A percentile compares a stretch with the other conserved stretches of the same genome.
These are phyloP conservation scores for Caenorhabditis virilis DNA, from an alignment of 2,888 invertebrate genomes.

Conservation along the genomic window DNA sequence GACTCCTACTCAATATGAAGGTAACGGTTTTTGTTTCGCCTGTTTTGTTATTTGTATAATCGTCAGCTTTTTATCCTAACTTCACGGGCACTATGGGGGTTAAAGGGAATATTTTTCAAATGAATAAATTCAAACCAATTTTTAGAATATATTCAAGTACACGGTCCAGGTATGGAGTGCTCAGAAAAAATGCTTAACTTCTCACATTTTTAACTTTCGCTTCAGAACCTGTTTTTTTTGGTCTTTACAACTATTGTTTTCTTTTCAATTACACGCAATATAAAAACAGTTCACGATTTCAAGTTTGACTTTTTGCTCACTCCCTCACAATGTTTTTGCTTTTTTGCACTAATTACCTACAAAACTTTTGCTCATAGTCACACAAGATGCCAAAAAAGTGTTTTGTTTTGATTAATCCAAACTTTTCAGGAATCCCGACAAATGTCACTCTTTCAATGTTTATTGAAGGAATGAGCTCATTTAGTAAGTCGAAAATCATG, in stretches of 20 bases:
- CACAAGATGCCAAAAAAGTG: background rate
- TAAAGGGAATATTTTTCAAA: too few species aligned
- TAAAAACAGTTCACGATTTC: too few species aligned
- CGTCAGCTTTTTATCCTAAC: background rate
- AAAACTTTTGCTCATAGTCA: background rate
- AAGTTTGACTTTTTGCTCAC: slow-evolving; percentile 40
- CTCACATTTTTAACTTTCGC: slow-evolving; percentile 1
- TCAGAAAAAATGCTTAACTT: background rate
- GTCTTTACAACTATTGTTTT: slow-evolving; percentile 25
- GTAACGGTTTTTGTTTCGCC: slow-evolving; percentile 28
- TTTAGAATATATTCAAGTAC: slow-evolving; percentile 50
- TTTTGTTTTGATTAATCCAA: too few species aligned
- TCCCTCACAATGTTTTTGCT: slow-evolving; percentile 10
- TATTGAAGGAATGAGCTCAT: slow-evolving; percentile 68
- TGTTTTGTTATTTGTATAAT: background rate
- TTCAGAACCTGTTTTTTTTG: background rate
- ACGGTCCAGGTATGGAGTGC: slow-evolving; percentile 44
- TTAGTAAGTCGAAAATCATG: too few species aligned
- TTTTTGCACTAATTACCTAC: slow-evolving; percentile 26
- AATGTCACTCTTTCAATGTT: slow-evolving; percentile 68
- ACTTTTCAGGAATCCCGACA: slow-evolving; percentile 62
- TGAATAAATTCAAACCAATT: too few species aligned
- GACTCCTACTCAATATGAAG: slow-evolving; percentile 65
- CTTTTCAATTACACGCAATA: slow-evolving; percentile 23
- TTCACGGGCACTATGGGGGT: too few species aligned